These are phyloP conservation scores for Thumatha senex DNA, from an alignment of 2,888 invertebrate genomes.

Conservation along the genomic window DNA sequence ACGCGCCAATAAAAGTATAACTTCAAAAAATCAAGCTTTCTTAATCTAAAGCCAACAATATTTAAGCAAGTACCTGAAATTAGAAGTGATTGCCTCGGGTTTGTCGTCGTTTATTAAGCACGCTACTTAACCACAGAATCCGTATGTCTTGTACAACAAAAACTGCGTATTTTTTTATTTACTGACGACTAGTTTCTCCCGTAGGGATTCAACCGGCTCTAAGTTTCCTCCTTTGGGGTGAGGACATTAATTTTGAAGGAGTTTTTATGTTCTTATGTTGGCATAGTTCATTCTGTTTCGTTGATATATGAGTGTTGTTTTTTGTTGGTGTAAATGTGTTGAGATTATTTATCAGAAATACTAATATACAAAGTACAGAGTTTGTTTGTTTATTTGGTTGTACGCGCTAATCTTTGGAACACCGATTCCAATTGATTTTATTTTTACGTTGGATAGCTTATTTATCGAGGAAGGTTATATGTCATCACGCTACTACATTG, in stretches of 20 bases:
- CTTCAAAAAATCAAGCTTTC: neutral
- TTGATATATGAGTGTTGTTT: neutral
- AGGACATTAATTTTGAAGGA: slow-evolving; percentile 31
- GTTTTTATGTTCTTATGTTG: neutral
- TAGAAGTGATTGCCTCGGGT: slow-evolving; percentile 5
- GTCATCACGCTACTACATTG: too few species aligned
- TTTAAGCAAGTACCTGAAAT: slow-evolving; percentile 2
- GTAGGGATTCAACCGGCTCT: slow-evolving; percentile 40
- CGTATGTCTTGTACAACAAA: slow-evolving; percentile 34
- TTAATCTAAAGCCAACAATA: neutral
- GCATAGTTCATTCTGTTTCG: neutral
- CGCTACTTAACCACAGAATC: slow-evolving; percentile 4
- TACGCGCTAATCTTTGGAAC: too few species aligned
- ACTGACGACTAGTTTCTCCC: slow-evolving; percentile 41
- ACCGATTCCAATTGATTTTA: too few species aligned
- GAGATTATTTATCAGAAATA: too few species aligned
- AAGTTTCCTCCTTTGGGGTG: slow-evolving; percentile 40
- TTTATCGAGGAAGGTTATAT: too few species aligned
- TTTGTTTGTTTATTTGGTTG: too few species aligned
- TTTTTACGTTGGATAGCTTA: too few species aligned
- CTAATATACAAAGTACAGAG: neutral
- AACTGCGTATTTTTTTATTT: slow-evolving; percentile 44
- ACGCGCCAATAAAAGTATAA: too few species aligned
- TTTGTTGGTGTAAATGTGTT: neutral
- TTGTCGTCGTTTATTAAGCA: slow-evolving; percentile 7